Evolutionary conservation across 2,113 vertebrate species (phyloP).

Genomic region (Bambusicola thoracicus): DNA sequence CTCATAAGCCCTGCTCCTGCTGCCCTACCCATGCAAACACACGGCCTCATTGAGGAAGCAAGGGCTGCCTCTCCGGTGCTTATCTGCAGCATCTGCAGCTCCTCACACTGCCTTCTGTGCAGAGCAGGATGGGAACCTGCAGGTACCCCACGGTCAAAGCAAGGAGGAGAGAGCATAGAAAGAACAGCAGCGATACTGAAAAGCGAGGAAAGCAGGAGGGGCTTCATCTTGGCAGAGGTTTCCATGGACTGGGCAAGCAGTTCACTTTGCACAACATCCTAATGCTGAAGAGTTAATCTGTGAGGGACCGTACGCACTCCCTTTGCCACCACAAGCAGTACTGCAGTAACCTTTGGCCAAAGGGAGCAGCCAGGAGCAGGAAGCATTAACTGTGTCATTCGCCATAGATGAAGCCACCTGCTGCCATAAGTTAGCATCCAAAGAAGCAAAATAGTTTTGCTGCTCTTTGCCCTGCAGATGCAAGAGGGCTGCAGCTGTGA

Average conservation of each 20-base stretch:
- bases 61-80: not conserved
- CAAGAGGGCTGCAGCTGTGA: not conserved
- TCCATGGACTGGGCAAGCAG: not conserved
- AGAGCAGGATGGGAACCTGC: not conserved
- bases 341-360: not conserved
- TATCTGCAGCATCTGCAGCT: not conserved
- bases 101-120: not conserved
- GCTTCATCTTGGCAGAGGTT: slow-evolving; percentile 14
- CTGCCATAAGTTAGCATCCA: not conserved
- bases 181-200: not conserved
- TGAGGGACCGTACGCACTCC: not conserved
- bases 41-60: not conserved
- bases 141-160: not conserved
- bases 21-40: not conserved
- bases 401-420: not conserved
- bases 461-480: not conserved
- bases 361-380: not conserved
- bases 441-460: not conserved
- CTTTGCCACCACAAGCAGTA: not conserved
- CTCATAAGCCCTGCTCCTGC: not conserved
- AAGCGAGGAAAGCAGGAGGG: not conserved
- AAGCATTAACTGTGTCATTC: not conserved
- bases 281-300: not conserved
- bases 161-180: slow-evolving; percentile 1
- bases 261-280: not conserved